Percentiles rank a stretch among this genome's conserved stretches.
Conservation (phyloP, 2,113 vertebrate genomes). For the Sylvicapra grimmia region DNA sequence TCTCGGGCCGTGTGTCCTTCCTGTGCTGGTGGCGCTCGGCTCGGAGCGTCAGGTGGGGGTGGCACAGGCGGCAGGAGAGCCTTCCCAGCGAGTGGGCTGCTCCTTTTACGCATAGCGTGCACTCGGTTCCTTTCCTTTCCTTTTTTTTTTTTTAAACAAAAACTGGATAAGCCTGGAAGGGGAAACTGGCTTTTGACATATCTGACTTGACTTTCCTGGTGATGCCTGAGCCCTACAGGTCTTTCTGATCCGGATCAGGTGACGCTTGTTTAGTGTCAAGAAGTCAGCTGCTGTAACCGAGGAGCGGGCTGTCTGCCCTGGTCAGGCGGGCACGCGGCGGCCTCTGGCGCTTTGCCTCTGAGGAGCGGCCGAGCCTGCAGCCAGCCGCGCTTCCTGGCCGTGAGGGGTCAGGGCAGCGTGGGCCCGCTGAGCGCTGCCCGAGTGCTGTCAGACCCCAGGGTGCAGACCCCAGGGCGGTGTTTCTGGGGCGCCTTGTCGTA, state of each 20-base stretch:
- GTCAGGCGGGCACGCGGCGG: not conserved
- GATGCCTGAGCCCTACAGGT: no score
- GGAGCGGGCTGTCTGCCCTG: not conserved
- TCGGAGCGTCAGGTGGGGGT: fast-evolving
- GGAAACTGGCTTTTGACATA: not conserved
- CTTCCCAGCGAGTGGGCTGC: fast-evolving
- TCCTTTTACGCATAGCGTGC: not conserved
- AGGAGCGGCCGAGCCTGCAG: fast-evolving
- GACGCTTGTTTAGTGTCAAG: not conserved
- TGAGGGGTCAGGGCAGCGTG: not conserved
- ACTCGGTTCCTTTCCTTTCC: not conserved
- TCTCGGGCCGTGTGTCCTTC: not conserved
- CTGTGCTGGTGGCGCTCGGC: fast-evolving
- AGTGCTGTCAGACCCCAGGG: fast-evolving
- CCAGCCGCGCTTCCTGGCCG: not conserved
- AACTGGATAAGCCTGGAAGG: not conserved
- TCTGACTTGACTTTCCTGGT: not conserved
- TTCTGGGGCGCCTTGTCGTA: not conserved
- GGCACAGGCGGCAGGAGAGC: fast-evolving
- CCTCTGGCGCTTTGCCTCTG: not conserved
- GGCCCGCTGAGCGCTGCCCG: not conserved
- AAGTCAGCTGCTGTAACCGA: not conserved
- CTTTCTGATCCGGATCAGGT: not conserved
- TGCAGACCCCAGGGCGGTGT: not conserved
- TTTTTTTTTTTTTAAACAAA: not conserved